A percentile compares a stretch with the other conserved stretches of the same genome.
Evolutionary conservation across 2,888 invertebrate species (phyloP).

Genomic region (Amblyteles armatorius): DNA sequence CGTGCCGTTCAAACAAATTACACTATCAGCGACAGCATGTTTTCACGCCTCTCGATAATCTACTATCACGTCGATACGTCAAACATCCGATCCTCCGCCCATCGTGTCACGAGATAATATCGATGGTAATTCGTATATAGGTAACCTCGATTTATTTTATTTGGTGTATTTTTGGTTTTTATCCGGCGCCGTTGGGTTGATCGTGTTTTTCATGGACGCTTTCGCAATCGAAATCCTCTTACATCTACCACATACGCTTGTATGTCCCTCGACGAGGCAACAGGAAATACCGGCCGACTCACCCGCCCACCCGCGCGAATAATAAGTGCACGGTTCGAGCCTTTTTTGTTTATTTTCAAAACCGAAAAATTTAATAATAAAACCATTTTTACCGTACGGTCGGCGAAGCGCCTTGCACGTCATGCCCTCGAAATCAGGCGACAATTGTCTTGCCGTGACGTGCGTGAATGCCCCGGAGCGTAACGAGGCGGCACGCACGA

Average conservation of each 20-base stretch:
- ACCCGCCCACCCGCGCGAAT: neutral
- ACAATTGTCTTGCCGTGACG: slow-evolving; percentile 51
- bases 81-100: slow-evolving; percentile 13
- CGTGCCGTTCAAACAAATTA: neutral
- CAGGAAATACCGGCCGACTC: slow-evolving; percentile 14
- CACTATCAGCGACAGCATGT: neutral
- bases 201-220: neutral
- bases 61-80: neutral
- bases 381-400: slow-evolving; percentile 10
- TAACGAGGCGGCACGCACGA: slow-evolving; percentile 8
- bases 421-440: slow-evolving; percentile 32
- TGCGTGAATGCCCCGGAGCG: slow-evolving; percentile 47
- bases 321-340: neutral
- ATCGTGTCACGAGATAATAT: slow-evolving; percentile 4
- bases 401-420: slow-evolving; percentile 33
- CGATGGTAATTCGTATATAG: slow-evolving; percentile 34
- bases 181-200: neutral
- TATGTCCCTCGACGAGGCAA: slow-evolving; percentile 1
- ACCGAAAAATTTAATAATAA: slow-evolving; percentile 49
- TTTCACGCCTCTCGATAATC: slow-evolving; percentile 32
- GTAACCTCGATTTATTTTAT: neutral
- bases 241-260: neutral
- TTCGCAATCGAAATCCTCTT: neutral
- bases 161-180: neutral
- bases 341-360: neutral